Percentiles rank a stretch among this genome's conserved stretches.
Evolutionary conservation across 2,888 invertebrate species (phyloP).

Genomic region (Philopedon plagiatum): DNA sequence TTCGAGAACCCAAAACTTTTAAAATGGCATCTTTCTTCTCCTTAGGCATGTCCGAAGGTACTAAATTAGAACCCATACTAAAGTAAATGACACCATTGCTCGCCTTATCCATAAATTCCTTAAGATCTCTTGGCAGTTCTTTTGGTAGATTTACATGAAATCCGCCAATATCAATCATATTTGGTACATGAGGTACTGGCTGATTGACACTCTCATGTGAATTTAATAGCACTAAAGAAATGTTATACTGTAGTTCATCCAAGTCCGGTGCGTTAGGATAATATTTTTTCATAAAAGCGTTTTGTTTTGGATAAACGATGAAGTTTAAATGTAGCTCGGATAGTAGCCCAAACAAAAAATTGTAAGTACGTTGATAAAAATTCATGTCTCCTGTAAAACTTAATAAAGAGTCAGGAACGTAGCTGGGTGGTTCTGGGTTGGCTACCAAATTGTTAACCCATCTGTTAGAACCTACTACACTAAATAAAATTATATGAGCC

Average conservation of each 20-base stretch:
- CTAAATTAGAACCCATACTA: slow-evolving; percentile 74
- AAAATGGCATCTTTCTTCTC: too few relatives aligned
- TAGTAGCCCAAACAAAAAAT: slow-evolving; percentile 63
- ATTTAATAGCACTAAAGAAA: slow-evolving; percentile 60
- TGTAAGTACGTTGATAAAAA: slow-evolving; percentile 72
- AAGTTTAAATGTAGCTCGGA: slow-evolving; percentile 50
- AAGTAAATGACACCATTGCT: too few relatives aligned
- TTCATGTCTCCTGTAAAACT: slow-evolving; percentile 62
- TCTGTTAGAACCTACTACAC: slow-evolving; percentile 67
- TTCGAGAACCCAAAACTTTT: slow-evolving; percentile 73
- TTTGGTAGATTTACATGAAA: too few relatives aligned
- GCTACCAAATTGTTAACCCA: slow-evolving; percentile 70
- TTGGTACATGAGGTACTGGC: slow-evolving; percentile 72
- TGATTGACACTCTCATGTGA: slow-evolving; percentile 71
- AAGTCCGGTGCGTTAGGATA: slow-evolving; percentile 58
- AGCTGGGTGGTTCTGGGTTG: slow-evolving; percentile 69
- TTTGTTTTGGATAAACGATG: slow-evolving; percentile 54
- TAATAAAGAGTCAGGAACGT: slow-evolving; percentile 64
- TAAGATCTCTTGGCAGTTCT: too few relatives aligned
- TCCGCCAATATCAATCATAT: too few relatives aligned
- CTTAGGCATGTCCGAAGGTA: slow-evolving; percentile 71
- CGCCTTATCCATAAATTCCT: too few relatives aligned
- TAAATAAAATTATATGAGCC: slow-evolving; percentile 63
- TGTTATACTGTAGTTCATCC: slow-evolving; percentile 55
- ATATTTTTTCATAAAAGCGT: slow-evolving; percentile 56